Evolutionary conservation across 2,888 invertebrate genomes (phyloP), one percentile per base, ranked within the genome.

Genomic region (Tuberolachnus salignus): DNA sequence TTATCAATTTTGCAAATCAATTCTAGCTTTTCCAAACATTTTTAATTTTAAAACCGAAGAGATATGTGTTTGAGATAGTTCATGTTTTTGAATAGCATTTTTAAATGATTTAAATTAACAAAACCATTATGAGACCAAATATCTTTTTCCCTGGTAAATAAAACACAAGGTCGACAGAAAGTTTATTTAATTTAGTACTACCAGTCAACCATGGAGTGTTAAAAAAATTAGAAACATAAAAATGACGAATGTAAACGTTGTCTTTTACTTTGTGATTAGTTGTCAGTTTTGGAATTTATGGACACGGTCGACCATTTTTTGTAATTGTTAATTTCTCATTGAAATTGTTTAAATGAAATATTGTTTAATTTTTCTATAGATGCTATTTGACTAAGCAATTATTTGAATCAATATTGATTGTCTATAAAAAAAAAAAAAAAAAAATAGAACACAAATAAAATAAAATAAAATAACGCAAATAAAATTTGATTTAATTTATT

Each of bases 11-110:
- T 42, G 72, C 57, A 72, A 72, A 72, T 72, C 21, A 55, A 57
- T 72, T 55, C 21, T 53, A 34, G 34, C 34, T 55, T 71, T 71
- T 55, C 42, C 71, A 71, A 57, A 71, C 42, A 44, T 71, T 71
- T 53, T 55, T 57, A 71, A 57, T 71, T 71, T 71, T 57, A 71
- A 44, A 42, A 57, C 34, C 4, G 71, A 71, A 53, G 21, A 71
- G 34, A 42, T 71, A 71, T 57, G 71, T 55, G 55, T 53, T 57
- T 71, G 71, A 53, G 71, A 71, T 44, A 26, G 55, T 42, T 59
- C 71, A 57, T 71, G 71, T 57, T 71, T 71, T 71, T 71, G 44
- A 55, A 71, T 57, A 44, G 13, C 53, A 55, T 71, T 71, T 44
- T 71, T 21, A 71, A 55, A 57, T 71, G 57, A 71, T 71, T 53